A percentile compares a stretch with the other conserved stretches of the same genome.
Evolutionary conservation across 2,113 vertebrate genomes (phyloP).

Genomic region (Trogon melanurus): DNA sequence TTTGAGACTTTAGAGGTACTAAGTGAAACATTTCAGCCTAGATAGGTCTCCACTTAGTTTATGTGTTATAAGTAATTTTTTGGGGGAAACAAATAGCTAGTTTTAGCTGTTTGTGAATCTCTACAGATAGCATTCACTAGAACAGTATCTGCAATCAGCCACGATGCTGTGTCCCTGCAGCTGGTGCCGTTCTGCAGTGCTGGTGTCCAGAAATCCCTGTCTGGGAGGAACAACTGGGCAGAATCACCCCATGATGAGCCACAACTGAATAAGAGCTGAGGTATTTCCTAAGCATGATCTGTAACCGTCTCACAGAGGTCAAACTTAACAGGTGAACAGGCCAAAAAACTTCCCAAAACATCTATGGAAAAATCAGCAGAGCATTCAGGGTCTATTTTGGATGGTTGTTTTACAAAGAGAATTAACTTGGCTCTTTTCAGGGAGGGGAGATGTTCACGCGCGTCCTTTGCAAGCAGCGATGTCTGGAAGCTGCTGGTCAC

Average conservation of each 20-base stretch:
- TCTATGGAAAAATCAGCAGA: not conserved
- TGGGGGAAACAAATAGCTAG: not conserved
- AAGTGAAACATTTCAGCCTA: not conserved
- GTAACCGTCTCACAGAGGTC: not conserved
- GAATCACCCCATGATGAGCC: rapidly evolving
- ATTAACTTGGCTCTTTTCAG: not conserved
- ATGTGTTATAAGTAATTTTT: not conserved
- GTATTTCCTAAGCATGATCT: not conserved
- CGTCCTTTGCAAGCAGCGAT: not conserved
- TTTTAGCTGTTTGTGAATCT: not conserved
- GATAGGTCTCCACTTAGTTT: not conserved
- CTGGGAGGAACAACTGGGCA: no score
- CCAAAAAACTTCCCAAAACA: not conserved
- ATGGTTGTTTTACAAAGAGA: not conserved
- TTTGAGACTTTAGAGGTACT: not conserved
- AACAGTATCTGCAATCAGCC: not conserved
- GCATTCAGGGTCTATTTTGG: not conserved
- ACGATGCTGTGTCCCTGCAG: rapidly evolving
- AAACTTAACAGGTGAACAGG: not conserved
- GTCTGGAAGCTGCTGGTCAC: not conserved
- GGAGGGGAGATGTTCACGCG: not conserved
- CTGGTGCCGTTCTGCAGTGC: not conserved
- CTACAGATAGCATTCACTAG: not conserved
- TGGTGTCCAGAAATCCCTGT: not conserved
- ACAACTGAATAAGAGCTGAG: not conserved